Conservation (phyloP, 1,140 invertebrate genomes). For the Papilio helenus region DNA sequence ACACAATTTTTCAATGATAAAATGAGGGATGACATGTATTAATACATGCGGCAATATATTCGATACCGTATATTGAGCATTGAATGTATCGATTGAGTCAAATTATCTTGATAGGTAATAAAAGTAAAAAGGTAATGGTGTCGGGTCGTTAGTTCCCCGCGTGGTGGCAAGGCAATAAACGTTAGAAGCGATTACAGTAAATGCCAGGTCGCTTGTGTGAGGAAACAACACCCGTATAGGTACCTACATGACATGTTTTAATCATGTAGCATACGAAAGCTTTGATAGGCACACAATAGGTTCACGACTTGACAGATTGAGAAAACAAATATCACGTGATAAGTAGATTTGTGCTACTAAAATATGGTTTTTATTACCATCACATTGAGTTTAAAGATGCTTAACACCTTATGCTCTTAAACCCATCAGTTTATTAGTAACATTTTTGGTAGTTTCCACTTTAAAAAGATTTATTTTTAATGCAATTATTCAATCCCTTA, state of each 20-base stretch:
- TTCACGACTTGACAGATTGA: not conserved
- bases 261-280: not conserved
- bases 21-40: too few relatives aligned
- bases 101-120: constrained; percentile 26
- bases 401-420: not conserved
- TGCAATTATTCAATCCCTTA: not conserved
- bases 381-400: not conserved
- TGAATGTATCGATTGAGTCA: constrained; percentile 24
- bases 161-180: constrained; percentile 3
- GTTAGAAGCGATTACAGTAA: constrained; percentile 22
- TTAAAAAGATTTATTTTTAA: not conserved
- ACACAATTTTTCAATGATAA: too few relatives aligned
- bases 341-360: not conserved
- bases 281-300: not conserved
- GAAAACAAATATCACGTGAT: not conserved
- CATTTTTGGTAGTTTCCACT: not conserved
- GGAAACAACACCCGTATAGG: not conserved
- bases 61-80: too few relatives aligned
- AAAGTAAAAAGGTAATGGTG: constrained; percentile 23
- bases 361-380: not conserved
- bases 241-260: not conserved
- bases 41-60: too few relatives aligned
- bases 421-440: not conserved
- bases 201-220: constrained; percentile 9
- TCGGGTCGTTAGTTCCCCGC: constrained; percentile 19